Evolutionary conservation across 2,888 invertebrate species (phyloP), one percentile per base, ranked within the genome.

Genomic region (Melanophora roralis): DNA sequence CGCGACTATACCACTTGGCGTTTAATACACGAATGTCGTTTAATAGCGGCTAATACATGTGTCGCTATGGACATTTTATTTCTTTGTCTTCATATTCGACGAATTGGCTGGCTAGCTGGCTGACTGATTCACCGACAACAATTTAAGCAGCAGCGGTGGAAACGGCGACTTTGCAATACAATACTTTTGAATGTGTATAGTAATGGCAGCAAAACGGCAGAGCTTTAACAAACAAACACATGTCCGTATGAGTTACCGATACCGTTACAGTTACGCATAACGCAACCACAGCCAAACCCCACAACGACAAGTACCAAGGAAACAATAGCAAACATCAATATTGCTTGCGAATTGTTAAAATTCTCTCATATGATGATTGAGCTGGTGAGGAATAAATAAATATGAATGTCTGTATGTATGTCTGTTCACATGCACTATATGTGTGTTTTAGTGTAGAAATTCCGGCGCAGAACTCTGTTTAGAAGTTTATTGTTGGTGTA

Each of bases 1-100:
- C 80, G 78, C 81, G 71, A 79, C 82, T 79, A 69, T 78, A 55
- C 79, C 77, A 78, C 76, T 81, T 81, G 78, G 76, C 67, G 82
- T 78, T 79, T 80, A 69, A 71, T 76, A 83, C 67, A 80, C 83
- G 82, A 83, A 82, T 83, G 83, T 68, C 81, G 74, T 67, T 75
- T 71, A 64, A 76, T 78, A 67, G 78, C 83, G 82, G 83, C 72
- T 76, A 73, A 76, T 76, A 72, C 51, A 74, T 67, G 55, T 73
- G 68, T 64, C 73, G 71, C 62, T 75, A 76, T 78, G 71, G 45
- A 72, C 67, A 76, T 62, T 68, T 73, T 51, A 43, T 67, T 38
- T 60, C 67, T 65, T 49, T 67, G 57, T 51, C 64, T 72, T 62
- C 23, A 53, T 51, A 19, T 53, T 40, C 16, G 62, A 55, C 71